Evolutionary conservation across 2,888 invertebrate species (phyloP), one percentile per base, ranked within the genome.

Genomic region (Psylliodes chrysocephalus): DNA sequence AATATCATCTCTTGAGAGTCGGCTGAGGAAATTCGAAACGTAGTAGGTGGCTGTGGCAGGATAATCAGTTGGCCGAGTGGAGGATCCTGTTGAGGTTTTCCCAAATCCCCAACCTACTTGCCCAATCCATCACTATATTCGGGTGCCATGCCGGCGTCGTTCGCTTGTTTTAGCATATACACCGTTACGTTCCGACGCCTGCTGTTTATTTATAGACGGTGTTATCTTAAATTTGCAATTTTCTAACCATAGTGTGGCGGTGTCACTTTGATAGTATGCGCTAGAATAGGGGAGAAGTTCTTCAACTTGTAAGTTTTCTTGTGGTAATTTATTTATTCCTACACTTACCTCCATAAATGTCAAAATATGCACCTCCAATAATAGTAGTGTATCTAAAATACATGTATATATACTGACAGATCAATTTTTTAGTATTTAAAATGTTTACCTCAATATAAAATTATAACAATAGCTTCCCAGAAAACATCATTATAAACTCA

Each of bases 51-150:
- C 75, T 74, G 75, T 77, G 78, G 77, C 78, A 77, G 78, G 73
- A 80, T 81, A 82, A 82, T 82, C 81, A 81, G 78, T 73, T 77
- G 80, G 81, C 71, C 82, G 82, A 83, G 83, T 84, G 84, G 82
- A 77, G 81, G 83, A 81, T 83, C 83, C 83, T 84, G 83, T 84
- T 81, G 83, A 83, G 83, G 79, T 79, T 81, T 82, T 79, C 77
- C 75, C 75, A 83, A 83, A 79, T 84, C 84, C 84, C 84, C 77
- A 78, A 80, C 76, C 83, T 84, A 82, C 83, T 83, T 80, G 82
- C 76, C 80, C 82, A 80, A 84, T 84, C 83, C 83, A 83, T 83
- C 83, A 83, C 83, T 76, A 80, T 79, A 76, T 75, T 76, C 67
- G 69, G 12, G n/a, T 22, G 28, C 49, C 28, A 76, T 75, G 76